Evolutionary conservation across 2,113 vertebrate genomes (phyloP).

Genomic region (Campylorhamphus procurvoides): DNA sequence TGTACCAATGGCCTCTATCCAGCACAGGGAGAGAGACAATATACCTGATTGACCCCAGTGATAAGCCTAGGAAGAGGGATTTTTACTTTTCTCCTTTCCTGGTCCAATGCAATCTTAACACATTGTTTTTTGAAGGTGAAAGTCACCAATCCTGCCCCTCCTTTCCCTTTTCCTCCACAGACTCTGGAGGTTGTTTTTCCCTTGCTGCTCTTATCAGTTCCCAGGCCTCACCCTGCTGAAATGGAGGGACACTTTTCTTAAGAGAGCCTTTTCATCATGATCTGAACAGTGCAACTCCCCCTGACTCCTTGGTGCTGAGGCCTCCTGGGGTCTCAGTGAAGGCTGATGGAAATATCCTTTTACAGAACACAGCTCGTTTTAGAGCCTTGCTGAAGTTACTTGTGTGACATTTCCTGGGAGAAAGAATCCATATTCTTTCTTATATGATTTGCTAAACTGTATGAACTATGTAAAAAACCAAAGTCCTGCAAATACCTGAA

Average conservation of each 20-base stretch:
- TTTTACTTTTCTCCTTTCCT: background rate
- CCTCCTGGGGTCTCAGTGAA: background rate
- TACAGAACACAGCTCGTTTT: background rate
- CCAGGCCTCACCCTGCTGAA: background rate
- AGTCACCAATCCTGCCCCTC: background rate
- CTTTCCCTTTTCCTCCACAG: constrained; percentile 38
- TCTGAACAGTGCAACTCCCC: background rate
- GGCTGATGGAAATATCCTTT: background rate
- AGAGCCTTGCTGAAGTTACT: background rate
- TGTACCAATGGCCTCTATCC: background rate
- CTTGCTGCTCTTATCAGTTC: constrained; percentile 16
- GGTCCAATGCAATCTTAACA: background rate
- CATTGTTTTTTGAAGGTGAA: background rate
- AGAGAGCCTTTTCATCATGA: background rate
- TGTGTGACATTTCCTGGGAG: background rate
- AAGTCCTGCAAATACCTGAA: background rate
- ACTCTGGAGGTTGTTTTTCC: background rate
- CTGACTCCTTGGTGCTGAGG: background rate
- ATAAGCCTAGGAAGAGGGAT: background rate
- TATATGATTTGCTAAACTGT: background rate
- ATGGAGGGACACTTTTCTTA: background rate
- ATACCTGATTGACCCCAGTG: background rate
- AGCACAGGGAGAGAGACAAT: background rate
- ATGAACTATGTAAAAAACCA: background rate
- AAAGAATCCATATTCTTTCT: background rate